Conservation (phyloP, 2,888 invertebrate genomes). For the Diaperis boleti region DNA sequence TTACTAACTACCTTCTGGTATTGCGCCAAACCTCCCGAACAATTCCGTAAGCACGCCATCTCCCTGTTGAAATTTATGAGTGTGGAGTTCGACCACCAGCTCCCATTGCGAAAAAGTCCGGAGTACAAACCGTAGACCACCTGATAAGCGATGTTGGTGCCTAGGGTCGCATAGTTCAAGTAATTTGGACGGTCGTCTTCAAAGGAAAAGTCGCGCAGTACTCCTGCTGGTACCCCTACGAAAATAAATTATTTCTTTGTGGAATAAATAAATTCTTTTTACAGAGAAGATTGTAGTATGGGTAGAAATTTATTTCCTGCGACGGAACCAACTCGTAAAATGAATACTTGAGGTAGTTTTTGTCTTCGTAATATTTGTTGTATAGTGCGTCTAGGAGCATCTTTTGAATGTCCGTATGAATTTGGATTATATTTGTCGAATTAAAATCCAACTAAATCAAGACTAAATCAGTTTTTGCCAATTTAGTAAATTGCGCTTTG, state of each 20-base stretch:
- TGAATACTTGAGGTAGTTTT: conserved; percentile 15
- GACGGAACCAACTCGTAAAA: conserved; percentile 18
- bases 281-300: conserved; percentile 28
- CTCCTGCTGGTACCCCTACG: conserved; percentile 77
- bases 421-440: conserved; percentile 32
- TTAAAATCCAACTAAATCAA: conserved; percentile 30
- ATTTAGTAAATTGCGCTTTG: too few relatives aligned
- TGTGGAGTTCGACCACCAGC: conserved; percentile 28
- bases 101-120: conserved; percentile 9
- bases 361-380: conserved; percentile 12
- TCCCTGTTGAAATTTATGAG: conserved; percentile 22
- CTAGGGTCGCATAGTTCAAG: conserved; percentile 88
- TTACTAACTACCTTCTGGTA: neutral
- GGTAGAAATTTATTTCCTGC: conserved; percentile 21
- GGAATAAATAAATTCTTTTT: neutral
- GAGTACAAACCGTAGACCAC: conserved; percentile 85
- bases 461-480: neutral
- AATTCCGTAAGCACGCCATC: conserved; percentile 19
- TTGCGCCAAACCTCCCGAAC: conserved; percentile 14
- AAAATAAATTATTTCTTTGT: neutral
- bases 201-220: conserved; percentile 88
- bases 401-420: conserved; percentile 14
- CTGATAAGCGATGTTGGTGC: conserved; percentile 88
- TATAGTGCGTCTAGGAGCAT: conserved; percentile 21
- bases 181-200: conserved; percentile 85